These are phyloP conservation scores for Neogale vison DNA, from an alignment of 2,113 vertebrate species.

Conservation along the genomic window DNA sequence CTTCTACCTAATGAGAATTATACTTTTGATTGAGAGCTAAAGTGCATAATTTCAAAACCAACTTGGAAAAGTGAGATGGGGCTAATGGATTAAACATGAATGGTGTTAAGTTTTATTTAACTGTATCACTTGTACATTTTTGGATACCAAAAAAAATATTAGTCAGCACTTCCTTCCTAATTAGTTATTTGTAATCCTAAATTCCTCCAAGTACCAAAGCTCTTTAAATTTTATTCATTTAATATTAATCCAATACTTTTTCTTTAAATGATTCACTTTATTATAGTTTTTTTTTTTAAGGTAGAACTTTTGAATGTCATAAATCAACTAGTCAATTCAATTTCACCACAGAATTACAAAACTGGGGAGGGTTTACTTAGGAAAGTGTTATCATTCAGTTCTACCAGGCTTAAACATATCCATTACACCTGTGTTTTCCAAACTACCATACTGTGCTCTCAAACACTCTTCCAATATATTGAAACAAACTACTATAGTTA, in stretches of 20 bases:
- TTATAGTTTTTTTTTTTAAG: slow-evolving; percentile 7
- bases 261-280: neutral
- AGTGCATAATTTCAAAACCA: slow-evolving; percentile 23
- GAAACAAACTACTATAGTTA: slow-evolving; percentile 1
- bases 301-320: slow-evolving; percentile 20
- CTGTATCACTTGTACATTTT: neutral
- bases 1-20: neutral
- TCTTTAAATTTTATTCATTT: slow-evolving; percentile 39
- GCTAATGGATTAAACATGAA: slow-evolving; percentile 28
- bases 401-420: neutral
- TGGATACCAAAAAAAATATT: neutral
- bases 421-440: neutral
- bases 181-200: slow-evolving; percentile 10
- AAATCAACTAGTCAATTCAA: slow-evolving; percentile 7
- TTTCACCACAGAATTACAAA: neutral
- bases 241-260: slow-evolving; percentile 7
- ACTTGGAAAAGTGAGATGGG: slow-evolving; percentile 29
- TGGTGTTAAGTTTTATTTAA: neutral
- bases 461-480: slow-evolving; percentile 3
- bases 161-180: slow-evolving; percentile 31
- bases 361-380: neutral
- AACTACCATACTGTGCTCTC: neutral
- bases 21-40: slow-evolving; percentile 5
- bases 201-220: slow-evolving; percentile 11
- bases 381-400: slow-evolving; percentile 8